These are phyloP conservation scores for Danionella cerebrum DNA, from an alignment of 2,113 vertebrate species.

Conservation along the genomic window DNA sequence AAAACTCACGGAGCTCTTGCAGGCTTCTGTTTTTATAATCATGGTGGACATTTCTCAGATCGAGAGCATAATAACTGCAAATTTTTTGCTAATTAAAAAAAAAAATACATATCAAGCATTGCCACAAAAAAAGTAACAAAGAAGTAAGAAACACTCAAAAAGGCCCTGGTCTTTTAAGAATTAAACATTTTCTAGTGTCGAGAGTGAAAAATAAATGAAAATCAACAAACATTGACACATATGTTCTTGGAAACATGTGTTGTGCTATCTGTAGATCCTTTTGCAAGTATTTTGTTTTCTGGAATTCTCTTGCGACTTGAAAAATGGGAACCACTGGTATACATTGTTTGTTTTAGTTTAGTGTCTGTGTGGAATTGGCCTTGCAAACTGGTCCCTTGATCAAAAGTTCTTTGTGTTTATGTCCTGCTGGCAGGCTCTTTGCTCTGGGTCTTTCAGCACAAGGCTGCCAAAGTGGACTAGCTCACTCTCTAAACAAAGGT, in stretches of 20 bases:
- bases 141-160: too few relatives aligned
- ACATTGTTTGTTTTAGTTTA: slow-evolving; percentile 24
- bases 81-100: too few relatives aligned
- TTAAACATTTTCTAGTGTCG: too few relatives aligned
- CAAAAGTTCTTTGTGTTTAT: slow-evolving; percentile 23
- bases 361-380: slow-evolving; percentile 29
- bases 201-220: too few relatives aligned
- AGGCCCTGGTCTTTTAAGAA: too few relatives aligned
- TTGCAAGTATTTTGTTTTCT: slow-evolving; percentile 49
- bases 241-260: neutral
- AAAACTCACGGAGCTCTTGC: too few relatives aligned
- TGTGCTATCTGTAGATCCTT: slow-evolving; percentile 51
- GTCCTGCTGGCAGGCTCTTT: neutral
- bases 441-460: neutral
- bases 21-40: too few relatives aligned
- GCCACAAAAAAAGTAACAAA: too few relatives aligned
- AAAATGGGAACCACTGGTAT: slow-evolving; percentile 41
- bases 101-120: too few relatives aligned
- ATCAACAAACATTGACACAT: too few relatives aligned
- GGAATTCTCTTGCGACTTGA: slow-evolving; percentile 47
- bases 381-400: slow-evolving; percentile 19
- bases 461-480: neutral
- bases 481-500: slow-evolving; percentile 11
- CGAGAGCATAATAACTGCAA: too few relatives aligned
- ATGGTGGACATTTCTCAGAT: too few relatives aligned